A percentile compares a stretch with the other conserved stretches of the same genome.
These are phyloP conservation scores for Ailuropoda melanoleuca DNA, from an alignment of 2,113 vertebrate genomes.

Conservation along the genomic window DNA sequence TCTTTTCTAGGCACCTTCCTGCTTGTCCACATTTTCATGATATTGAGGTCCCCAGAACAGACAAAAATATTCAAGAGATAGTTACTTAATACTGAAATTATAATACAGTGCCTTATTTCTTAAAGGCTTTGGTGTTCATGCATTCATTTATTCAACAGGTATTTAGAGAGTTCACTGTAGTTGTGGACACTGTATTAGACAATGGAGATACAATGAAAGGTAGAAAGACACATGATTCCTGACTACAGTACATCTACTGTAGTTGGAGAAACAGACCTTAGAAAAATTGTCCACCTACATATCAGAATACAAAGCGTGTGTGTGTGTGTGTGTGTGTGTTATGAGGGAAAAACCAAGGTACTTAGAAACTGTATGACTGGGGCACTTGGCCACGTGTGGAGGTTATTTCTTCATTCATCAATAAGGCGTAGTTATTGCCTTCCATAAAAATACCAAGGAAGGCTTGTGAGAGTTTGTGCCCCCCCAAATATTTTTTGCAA, in stretches of 20 bases:
- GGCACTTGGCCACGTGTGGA: not conserved
- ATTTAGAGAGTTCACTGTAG: not conserved
- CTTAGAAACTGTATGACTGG: not conserved
- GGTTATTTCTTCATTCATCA: not conserved
- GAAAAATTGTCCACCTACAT: not conserved
- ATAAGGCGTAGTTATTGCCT: not conserved
- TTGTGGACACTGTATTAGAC: not conserved
- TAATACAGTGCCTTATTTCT: not conserved
- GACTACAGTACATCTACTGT: not conserved
- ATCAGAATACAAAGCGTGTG: not conserved
- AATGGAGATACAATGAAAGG: not conserved
- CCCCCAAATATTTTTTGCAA: not conserved
- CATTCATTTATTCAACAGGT: not conserved
- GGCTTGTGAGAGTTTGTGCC: not conserved
- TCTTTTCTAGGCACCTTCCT: not conserved
- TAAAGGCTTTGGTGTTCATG: not conserved
- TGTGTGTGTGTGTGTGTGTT: not conserved
- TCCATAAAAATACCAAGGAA: not conserved
- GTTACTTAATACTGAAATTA: not conserved
- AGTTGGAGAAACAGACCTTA: not conserved
- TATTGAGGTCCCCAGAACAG: not conserved
- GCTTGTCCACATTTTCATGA: not conserved
- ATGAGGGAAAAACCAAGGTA: not conserved
- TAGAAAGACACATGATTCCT: not conserved
- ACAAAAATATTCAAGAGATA: not conserved